phyloP scores from a whole-genome alignment of 2,888 invertebrate species.

The Cancer borealis region DNA sequence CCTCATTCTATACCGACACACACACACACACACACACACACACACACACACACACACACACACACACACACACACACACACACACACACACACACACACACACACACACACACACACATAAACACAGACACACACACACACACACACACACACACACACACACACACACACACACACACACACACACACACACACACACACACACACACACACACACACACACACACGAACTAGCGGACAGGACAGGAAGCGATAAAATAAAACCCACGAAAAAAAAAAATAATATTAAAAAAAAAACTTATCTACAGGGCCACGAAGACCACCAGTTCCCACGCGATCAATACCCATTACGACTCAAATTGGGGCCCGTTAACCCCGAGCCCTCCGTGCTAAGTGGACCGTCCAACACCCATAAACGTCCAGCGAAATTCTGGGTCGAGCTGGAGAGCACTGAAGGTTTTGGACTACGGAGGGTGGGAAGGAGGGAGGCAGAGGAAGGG shows the following conservation, averaged over 20 bases:
- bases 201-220: too few relatives aligned
- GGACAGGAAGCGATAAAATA: background rate
- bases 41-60: background rate
- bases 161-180: too few relatives aligned
- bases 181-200: too few relatives aligned
- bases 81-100: background rate
- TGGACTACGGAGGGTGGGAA: too few relatives aligned
- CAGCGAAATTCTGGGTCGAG: slow-evolving; percentile 3
- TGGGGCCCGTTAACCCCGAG: slow-evolving; percentile 7
- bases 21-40: too few relatives aligned
- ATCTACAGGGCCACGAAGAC: background rate
- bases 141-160: too few relatives aligned
- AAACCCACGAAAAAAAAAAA: background rate
- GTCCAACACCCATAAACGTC: slow-evolving; percentile 27
- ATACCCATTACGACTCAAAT: slow-evolving; percentile 22
- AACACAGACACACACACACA: too few relatives aligned
- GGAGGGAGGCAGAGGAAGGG: background rate
- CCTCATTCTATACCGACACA: too few relatives aligned
- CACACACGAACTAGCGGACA: background rate
- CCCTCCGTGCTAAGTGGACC: background rate
- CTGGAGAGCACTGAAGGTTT: background rate
- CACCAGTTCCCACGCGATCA: slow-evolving; percentile 27
- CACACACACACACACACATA: too few relatives aligned
- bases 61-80: background rate
- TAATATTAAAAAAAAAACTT: background rate